Percentiles rank a stretch among this genome's conserved stretches.
Evolutionary conservation across 2,888 invertebrate genomes (phyloP).

Genomic region (Limnephilus lunatus): DNA sequence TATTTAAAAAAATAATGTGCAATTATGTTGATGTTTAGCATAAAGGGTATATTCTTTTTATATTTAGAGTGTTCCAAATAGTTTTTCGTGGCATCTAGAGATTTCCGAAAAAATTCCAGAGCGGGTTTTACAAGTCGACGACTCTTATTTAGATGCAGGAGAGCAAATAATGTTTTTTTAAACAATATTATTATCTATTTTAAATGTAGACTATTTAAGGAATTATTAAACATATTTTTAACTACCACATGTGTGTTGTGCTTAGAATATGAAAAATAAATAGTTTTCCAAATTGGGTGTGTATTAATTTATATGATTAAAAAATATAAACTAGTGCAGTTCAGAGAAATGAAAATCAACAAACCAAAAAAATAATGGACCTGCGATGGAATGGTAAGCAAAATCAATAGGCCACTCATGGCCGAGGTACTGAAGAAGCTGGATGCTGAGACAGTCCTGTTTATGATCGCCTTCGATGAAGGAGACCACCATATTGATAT

Average conservation of each 20-base stretch:
- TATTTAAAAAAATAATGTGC: too few relatives aligned
- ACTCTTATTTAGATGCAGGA: neutral
- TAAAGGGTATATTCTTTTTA: too few relatives aligned
- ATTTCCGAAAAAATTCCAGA: too few relatives aligned
- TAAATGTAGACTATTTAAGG: neutral
- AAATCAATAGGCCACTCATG: neutral
- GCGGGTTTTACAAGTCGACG: too few relatives aligned
- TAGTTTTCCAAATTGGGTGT: neutral
- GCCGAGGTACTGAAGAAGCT: neutral
- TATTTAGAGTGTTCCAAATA: too few relatives aligned
- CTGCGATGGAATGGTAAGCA: neutral
- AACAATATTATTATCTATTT: neutral
- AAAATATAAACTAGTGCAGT: neutral
- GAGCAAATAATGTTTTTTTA: neutral
- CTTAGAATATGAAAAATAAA: constrained; percentile 20
- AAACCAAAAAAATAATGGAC: neutral
- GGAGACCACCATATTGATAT: neutral
- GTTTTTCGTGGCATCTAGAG: too few relatives aligned
- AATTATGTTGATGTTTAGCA: too few relatives aligned
- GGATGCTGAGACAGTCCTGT: neutral
- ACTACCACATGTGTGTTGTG: constrained; percentile 9
- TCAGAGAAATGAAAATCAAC: neutral
- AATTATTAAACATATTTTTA: constrained; percentile 14
- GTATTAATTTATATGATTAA: neutral
- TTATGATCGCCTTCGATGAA: neutral